These are phyloP conservation scores for Paguma larvata DNA, from an alignment of 2,797 vertebrate genomes.

Conservation along the genomic window DNA sequence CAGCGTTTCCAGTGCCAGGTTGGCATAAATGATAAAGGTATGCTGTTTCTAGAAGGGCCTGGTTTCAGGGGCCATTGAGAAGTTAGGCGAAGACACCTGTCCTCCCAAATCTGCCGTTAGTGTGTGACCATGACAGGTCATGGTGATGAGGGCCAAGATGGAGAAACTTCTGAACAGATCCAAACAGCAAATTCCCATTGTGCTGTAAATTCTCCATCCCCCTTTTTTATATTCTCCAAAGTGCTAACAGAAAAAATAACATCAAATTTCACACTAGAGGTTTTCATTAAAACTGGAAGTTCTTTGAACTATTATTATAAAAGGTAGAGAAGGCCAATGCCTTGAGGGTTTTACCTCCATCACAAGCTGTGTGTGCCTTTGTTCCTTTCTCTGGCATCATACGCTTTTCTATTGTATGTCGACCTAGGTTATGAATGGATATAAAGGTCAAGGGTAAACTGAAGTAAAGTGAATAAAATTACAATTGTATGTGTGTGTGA, in stretches of 20 bases:
- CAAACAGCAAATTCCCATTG: neutral
- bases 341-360: neutral
- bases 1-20: neutral
- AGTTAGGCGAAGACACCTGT: neutral
- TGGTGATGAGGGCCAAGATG: neutral
- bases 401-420: neutral
- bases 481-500: neutral
- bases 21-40: neutral
- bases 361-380: neutral
- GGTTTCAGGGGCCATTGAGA: neutral
- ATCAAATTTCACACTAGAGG: neutral
- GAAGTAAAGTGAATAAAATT: constrained; percentile 5
- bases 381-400: neutral
- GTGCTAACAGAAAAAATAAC: neutral
- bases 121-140: neutral
- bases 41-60: neutral
- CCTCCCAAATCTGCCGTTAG: neutral
- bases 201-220: neutral
- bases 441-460: neutral
- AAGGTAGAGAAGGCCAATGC: neutral
- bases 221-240: neutral
- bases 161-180: neutral
- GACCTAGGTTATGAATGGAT: neutral
- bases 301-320: neutral
- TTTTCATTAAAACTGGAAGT: neutral